These are phyloP conservation scores for Sarcophaga subvicina DNA, from an alignment of 2,888 invertebrate species.

Conservation along the genomic window DNA sequence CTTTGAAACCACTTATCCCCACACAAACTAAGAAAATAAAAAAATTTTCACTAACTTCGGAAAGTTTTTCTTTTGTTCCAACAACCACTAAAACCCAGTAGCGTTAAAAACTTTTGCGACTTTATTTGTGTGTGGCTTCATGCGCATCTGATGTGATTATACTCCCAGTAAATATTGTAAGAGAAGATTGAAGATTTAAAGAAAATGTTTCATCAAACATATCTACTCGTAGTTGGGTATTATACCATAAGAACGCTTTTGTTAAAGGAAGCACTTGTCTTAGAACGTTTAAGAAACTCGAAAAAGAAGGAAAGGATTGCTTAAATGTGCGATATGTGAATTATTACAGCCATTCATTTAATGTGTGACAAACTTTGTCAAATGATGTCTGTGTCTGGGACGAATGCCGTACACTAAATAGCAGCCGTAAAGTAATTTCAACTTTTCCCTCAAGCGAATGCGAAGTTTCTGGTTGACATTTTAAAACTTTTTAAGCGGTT, in stretches of 20 bases:
- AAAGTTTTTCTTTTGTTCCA: neutral
- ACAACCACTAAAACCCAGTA: conserved; percentile 18
- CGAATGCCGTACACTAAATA: too few species aligned
- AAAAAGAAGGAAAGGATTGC: neutral
- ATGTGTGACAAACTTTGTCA: neutral
- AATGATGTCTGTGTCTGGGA: neutral
- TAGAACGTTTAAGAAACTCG: too few species aligned
- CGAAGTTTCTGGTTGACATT: too few species aligned
- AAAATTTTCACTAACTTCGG: neutral
- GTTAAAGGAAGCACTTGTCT: too few species aligned
- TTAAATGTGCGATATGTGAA: neutral
- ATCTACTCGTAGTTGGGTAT: too few species aligned
- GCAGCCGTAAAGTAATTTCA: too few species aligned
- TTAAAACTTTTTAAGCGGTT: too few species aligned
- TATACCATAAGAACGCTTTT: too few species aligned
- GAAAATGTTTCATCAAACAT: too few species aligned
- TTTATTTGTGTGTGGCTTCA: conserved; percentile 37
- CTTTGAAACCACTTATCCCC: neutral
- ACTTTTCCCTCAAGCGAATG: too few species aligned
- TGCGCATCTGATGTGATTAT: conserved; percentile 6
- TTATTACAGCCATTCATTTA: neutral
- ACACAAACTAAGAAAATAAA: neutral
- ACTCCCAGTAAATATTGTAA: too few species aligned
- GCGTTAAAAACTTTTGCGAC: conserved; percentile 28
- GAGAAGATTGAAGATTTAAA: too few species aligned